phyloP scores from a whole-genome alignment of 2,797 vertebrate species.

The Oryzias dopingdopingensis region DNA sequence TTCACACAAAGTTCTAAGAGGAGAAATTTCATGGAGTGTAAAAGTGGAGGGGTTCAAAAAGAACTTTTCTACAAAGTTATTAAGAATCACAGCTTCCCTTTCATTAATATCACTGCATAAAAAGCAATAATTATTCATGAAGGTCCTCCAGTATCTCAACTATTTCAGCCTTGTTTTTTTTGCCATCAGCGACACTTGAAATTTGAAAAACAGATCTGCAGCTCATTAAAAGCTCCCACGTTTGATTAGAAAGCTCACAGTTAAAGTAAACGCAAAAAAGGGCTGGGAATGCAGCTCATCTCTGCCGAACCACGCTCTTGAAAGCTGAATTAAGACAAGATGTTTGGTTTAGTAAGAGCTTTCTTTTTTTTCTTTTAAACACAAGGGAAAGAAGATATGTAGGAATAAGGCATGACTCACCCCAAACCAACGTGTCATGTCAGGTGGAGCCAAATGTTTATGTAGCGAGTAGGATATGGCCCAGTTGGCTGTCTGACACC shows the following conservation, averaged over 20 bases:
- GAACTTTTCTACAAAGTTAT: no score
- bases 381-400: conserved; percentile 22
- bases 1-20: no score
- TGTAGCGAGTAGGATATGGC: conserved; percentile 34
- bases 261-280: conserved; percentile 8
- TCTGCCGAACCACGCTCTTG: conserved; percentile 29
- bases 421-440: conserved; percentile 41
- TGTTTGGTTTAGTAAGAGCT: not conserved
- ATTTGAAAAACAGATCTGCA: conserved; percentile 4
- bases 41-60: no score
- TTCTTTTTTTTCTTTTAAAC: conserved; percentile 2
- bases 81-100: not conserved
- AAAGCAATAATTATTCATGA: conserved; percentile 4
- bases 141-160: conserved; percentile 2
- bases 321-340: conserved; percentile 11
- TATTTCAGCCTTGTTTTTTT: conserved; percentile 9
- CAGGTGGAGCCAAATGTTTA: conserved; percentile 50
- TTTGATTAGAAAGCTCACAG: conserved; percentile 26
- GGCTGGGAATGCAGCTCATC: conserved; percentile 4
- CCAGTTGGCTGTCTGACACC: conserved; percentile 19
- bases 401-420: conserved; percentile 44
- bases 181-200: conserved; percentile 1
- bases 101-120: not conserved
- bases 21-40: no score
- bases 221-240: conserved; percentile 19